Percentiles rank a stretch among this genome's conserved stretches.
phyloP scores from a whole-genome alignment of 2,888 invertebrate genomes.

The Oeneis ivallda region DNA sequence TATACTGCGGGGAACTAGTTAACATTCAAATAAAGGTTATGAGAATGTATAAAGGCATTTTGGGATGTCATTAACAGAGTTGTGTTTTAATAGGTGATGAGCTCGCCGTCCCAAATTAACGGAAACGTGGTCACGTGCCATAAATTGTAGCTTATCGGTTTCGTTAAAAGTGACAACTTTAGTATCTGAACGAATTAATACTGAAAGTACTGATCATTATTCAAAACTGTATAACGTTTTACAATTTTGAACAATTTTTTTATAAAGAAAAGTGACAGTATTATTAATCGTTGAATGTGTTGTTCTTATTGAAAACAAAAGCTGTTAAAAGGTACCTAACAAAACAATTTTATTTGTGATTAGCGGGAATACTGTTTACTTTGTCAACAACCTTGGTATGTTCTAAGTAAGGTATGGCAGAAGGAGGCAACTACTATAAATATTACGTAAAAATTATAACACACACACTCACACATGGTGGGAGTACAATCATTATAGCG shows the following conservation, averaged over 20 bases:
- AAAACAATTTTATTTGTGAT: too few relatives aligned
- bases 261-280: not conserved
- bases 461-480: too few relatives aligned
- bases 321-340: not conserved
- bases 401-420: too few relatives aligned
- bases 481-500: too few relatives aligned
- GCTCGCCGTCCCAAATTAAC: constrained; percentile 28
- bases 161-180: constrained; percentile 33
- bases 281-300: too few relatives aligned
- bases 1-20: constrained; percentile 46
- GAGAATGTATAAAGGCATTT: constrained; percentile 47
- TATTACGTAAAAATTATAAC: too few relatives aligned
- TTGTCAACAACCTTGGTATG: too few relatives aligned
- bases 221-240: constrained; percentile 1
- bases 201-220: constrained; percentile 23
- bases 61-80: constrained; percentile 45
- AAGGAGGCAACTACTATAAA: too few relatives aligned
- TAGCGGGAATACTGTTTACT: too few relatives aligned
- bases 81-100: constrained; percentile 33
- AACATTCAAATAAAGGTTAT: constrained; percentile 52
- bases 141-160: constrained; percentile 33
- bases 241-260: not conserved
- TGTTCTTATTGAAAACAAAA: not conserved
- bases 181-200: constrained; percentile 23
- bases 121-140: constrained; percentile 19